phyloP scores from a whole-genome alignment of 1,140 invertebrate species.

The Chelonus insularis region DNA sequence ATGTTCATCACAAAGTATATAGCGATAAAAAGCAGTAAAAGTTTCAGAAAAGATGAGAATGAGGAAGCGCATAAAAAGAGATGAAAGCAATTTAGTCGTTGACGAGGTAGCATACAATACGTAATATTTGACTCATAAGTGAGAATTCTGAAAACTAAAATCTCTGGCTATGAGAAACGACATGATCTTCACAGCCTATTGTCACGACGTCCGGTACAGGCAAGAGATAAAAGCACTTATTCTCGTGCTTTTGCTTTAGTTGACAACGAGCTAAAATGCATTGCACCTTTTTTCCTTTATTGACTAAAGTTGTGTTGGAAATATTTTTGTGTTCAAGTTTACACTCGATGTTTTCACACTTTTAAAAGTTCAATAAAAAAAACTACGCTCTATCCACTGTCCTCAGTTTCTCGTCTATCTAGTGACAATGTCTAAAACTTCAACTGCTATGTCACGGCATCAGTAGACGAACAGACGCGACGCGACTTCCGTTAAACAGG shows the following conservation, averaged over 20 bases:
- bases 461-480: neutral
- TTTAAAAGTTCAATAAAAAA: neutral
- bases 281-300: neutral
- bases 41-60: too few species aligned
- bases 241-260: constrained; percentile 28
- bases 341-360: neutral
- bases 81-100: too few species aligned
- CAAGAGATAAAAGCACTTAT: neutral
- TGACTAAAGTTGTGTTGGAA: neutral
- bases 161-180: constrained; percentile 25
- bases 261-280: constrained; percentile 25
- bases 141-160: constrained; percentile 26
- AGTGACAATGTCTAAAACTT: constrained; percentile 4
- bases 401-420: too few species aligned
- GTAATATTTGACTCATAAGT: neutral
- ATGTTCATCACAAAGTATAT: too few species aligned
- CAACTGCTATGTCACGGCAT: neutral
- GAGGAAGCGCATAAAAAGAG: too few species aligned
- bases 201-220: constrained; percentile 39
- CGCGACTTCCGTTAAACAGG: neutral
- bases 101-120: constrained; percentile 30
- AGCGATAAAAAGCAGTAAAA: too few species aligned
- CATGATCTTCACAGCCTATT: constrained; percentile 34
- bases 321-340: neutral
- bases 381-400: neutral